Evolutionary conservation across 2,888 invertebrate genomes (phyloP).

Genomic region (Caradrina clavipalpis): DNA sequence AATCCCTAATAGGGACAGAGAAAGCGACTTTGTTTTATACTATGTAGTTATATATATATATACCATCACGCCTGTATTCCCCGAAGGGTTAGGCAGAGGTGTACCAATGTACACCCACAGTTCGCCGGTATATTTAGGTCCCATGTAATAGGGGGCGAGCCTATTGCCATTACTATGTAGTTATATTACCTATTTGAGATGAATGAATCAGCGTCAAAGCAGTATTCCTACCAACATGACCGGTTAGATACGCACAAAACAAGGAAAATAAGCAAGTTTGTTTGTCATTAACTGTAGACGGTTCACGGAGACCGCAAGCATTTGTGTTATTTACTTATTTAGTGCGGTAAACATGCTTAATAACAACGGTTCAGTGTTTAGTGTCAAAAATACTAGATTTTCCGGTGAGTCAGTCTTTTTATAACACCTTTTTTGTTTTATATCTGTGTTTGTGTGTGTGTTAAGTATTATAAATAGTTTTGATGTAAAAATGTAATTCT

Average conservation of each 20-base stretch:
- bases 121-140: too few species aligned
- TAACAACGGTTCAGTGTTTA: background rate
- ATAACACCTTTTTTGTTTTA: background rate
- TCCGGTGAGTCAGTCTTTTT: conserved; percentile 33
- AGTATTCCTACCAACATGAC: background rate
- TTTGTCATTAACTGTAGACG: background rate
- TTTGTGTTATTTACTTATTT: background rate
- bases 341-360: conserved; percentile 11
- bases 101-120: too few species aligned
- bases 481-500: too few species aligned
- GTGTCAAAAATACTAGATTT: background rate
- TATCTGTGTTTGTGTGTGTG: too few species aligned
- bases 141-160: too few species aligned
- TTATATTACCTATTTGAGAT: background rate
- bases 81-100: too few species aligned
- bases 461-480: too few species aligned
- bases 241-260: conserved; percentile 10
- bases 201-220: conserved; percentile 6
- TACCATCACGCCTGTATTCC: too few species aligned
- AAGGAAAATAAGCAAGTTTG: conserved; percentile 23
- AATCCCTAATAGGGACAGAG: too few species aligned
- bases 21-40: too few species aligned
- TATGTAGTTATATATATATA: too few species aligned
- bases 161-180: too few species aligned
- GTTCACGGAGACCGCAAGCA: background rate